Base-by-base conservation (phyloP, 2,113 vertebrate species). In the Alectura lathami region DNA sequence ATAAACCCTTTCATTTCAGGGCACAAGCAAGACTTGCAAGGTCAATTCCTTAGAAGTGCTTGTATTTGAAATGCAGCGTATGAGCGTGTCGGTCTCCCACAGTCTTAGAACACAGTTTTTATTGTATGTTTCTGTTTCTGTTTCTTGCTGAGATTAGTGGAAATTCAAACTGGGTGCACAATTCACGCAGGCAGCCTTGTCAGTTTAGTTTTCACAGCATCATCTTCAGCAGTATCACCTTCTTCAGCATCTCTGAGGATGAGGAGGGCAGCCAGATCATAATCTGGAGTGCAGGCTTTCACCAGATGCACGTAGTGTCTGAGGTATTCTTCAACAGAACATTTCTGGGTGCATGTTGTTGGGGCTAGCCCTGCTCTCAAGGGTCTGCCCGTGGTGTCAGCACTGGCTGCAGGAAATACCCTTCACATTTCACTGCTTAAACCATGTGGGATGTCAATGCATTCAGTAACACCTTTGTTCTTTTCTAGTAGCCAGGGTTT, bases 1-100 rank as follows among this genome's bases (percentile, higher is more conserved):
- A 83, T 68, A 90, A 93, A 48, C 23, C 75, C 60, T 90, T 90
- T 86, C 78, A 68, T 91, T 94, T 88, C 79, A 88, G 60, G 56
- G 14, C 80, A 68, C 17, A 8, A 4, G 47, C 68, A 88, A 88
- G 47, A 22, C 60, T 86, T 75, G 67, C 86, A 93, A 94, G 88
- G 88, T 86, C 79, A 91, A 14, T 75, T 91, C 26, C 51, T 86
- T 75, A 83, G 47, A 86, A 95, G 23, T 68, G 34, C 13, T 75
- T 59, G 22, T 10, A 23, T 83, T 83, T 80, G 42, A 93, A 91
- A 72, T 91, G 74, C 47, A 59, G 51, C 50, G 4, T 45, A 23
- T 26, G 51, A 72, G 6, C 0, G 0, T 27, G n/a, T 47, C 22
- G 32, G 16, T 69, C 29, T 89, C 30, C 22, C 2, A 0, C 1